Evolutionary conservation across 2,888 invertebrate species (phyloP).

Genomic region (Pachydiplax longipennis): DNA sequence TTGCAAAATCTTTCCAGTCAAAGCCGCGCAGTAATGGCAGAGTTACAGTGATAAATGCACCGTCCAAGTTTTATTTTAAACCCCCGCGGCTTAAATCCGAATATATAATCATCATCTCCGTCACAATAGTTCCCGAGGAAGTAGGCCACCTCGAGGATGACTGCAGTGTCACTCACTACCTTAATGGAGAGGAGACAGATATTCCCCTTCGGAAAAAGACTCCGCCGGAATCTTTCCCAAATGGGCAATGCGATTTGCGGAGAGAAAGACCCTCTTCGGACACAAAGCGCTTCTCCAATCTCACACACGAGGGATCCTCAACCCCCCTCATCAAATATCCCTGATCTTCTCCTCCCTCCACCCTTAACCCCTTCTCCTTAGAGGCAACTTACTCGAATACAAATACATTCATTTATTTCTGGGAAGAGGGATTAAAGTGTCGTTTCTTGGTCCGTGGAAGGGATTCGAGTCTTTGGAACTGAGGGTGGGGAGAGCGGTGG

Average conservation of each 20-base stretch:
- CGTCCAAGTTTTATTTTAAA: not conserved
- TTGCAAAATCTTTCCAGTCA: no score
- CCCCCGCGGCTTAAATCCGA: not conserved
- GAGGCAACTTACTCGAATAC: conserved; percentile 41
- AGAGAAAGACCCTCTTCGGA: not conserved
- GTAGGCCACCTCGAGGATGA: not conserved
- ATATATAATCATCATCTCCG: not conserved
- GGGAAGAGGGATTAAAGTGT: conserved; percentile 38
- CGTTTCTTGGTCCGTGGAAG: conserved; percentile 37
- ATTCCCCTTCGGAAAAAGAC: not conserved
- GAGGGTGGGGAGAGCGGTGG: not conserved
- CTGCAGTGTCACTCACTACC: not conserved
- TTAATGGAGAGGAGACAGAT: not conserved
- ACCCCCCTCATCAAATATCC: conserved; percentile 6
- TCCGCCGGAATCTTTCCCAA: not conserved
- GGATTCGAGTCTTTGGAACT: conserved; percentile 23
- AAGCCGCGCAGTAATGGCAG: no score
- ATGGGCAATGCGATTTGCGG: conserved; percentile 38
- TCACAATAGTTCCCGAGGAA: not conserved
- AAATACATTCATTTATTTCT: conserved; percentile 44
- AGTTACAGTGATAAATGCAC: no score
- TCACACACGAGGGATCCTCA: not conserved
- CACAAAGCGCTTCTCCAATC: not conserved
- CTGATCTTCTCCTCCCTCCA: not conserved
- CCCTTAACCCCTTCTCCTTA: not conserved